phyloP scores from a whole-genome alignment of 2,797 vertebrate species.

The Coranthus polyacanthus region DNA sequence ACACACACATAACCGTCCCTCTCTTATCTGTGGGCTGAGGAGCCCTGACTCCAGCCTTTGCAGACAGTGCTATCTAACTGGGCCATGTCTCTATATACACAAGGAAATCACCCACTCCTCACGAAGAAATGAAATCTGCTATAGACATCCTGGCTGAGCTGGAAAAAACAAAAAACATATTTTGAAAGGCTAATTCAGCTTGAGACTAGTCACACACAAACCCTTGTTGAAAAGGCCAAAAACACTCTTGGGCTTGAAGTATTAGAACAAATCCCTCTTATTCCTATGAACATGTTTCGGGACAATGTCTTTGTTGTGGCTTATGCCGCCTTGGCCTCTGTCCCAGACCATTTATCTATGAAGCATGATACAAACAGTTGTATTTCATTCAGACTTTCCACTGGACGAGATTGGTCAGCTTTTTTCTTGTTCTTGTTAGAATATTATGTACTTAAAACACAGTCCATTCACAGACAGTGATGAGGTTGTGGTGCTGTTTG shows the following conservation, averaged over 20 bases:
- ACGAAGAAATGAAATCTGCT: constrained; percentile 72
- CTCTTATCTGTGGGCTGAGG: constrained; percentile 85
- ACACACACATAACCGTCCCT: constrained; percentile 50
- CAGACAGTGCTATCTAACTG: constrained; percentile 82
- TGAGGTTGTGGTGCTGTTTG: constrained; percentile 12
- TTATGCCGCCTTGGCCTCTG: constrained; percentile 52
- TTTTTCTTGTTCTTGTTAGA: constrained; percentile 7
- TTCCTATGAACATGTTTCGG: constrained; percentile 63
- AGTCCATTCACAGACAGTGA: constrained; percentile 4
- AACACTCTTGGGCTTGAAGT: constrained; percentile 49
- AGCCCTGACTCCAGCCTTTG: constrained; percentile 83
- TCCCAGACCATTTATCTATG: constrained; percentile 63
- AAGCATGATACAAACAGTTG: constrained; percentile 59
- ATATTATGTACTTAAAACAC: background rate
- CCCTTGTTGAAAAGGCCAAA: constrained; percentile 32
- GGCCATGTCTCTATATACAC: constrained; percentile 73
- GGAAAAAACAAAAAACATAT: constrained; percentile 46
- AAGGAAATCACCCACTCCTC: constrained; percentile 74
- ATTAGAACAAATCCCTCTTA: constrained; percentile 66
- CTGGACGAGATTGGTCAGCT: constrained; percentile 6
- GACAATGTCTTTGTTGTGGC: constrained; percentile 71
- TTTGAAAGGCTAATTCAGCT: constrained; percentile 60
- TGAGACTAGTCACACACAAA: constrained; percentile 49
- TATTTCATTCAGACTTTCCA: constrained; percentile 60
- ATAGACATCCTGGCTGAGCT: constrained; percentile 72